phyloP scores from a whole-genome alignment of 2,113 vertebrate species.

The Forbesichthys papilliferus region DNA sequence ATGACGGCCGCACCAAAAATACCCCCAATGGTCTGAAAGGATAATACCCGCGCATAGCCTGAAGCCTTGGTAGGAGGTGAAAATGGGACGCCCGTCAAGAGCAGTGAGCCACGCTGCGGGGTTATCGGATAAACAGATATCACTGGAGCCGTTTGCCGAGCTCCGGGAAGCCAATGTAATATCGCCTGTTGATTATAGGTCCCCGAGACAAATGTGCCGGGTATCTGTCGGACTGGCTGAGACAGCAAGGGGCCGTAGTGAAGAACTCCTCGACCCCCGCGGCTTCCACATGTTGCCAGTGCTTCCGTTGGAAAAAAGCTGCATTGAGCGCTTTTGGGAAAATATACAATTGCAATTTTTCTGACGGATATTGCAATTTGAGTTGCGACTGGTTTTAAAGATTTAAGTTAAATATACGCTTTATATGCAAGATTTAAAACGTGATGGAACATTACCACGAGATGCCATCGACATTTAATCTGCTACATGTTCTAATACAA shows the following conservation, averaged over 20 bases:
- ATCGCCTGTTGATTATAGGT: constrained; percentile 54
- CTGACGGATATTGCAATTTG: no score
- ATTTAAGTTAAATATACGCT: no score
- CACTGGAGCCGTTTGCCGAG: constrained; percentile 54
- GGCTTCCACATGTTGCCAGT: background rate
- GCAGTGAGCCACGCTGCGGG: constrained; percentile 35
- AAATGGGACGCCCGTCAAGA: constrained; percentile 51
- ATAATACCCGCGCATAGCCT: constrained; percentile 38
- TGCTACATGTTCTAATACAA: no score
- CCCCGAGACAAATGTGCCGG: constrained; percentile 33
- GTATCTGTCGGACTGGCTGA: constrained; percentile 42
- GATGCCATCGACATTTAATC: no score
- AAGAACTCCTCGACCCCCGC: constrained; percentile 21
- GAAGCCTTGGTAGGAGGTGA: constrained; percentile 43
- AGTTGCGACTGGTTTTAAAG: no score
- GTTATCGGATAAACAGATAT: constrained; percentile 57
- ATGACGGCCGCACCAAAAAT: constrained; percentile 53
- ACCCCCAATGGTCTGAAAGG: constrained; percentile 35
- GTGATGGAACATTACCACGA: no score
- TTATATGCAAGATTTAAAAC: no score
- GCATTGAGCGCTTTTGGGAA: no score
- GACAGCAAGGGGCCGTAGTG: constrained; percentile 14
- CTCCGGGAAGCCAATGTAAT: constrained; percentile 55
- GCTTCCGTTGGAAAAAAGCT: constrained; percentile 7
- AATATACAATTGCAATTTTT: no score